Conservation (phyloP, 2,888 invertebrate genomes). For the Rhagophthalmus giganteus region DNA sequence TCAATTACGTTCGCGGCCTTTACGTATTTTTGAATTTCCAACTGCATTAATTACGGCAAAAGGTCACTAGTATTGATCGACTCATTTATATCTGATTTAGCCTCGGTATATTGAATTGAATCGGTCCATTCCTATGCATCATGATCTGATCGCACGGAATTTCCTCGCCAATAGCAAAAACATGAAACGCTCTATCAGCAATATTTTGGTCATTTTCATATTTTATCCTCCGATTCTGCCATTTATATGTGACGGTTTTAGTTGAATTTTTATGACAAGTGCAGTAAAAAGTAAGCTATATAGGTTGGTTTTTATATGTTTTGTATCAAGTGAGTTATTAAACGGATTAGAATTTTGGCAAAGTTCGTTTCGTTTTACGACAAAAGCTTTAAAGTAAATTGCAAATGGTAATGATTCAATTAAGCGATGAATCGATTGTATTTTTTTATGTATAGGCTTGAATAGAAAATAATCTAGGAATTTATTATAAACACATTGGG, state of each 20-base stretch:
- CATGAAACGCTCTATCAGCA: slow-evolving; percentile 25
- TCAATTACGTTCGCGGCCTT: not conserved
- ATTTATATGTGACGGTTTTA: slow-evolving; percentile 15
- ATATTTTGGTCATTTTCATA: slow-evolving; percentile 31
- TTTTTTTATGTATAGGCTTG: too few relatives aligned
- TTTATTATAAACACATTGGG: too few relatives aligned
- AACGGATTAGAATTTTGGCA: too few relatives aligned
- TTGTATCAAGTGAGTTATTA: too few relatives aligned
- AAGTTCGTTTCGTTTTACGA: too few relatives aligned
- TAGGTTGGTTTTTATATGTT: not conserved
- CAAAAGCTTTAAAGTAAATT: too few relatives aligned
- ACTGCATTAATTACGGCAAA: slow-evolving; percentile 3
- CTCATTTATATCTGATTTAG: slow-evolving; percentile 16
- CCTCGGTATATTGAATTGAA: slow-evolving; percentile 12
- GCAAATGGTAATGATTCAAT: too few relatives aligned
- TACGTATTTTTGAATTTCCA: slow-evolving; percentile 1
- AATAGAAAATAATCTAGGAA: too few relatives aligned
- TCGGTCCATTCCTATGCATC: slow-evolving; percentile 10
- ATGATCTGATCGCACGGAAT: slow-evolving; percentile 3
- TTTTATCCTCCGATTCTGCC: slow-evolving; percentile 19
- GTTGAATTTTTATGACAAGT: slow-evolving; percentile 22
- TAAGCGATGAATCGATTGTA: too few relatives aligned
- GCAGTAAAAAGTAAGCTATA: slow-evolving; percentile 25
- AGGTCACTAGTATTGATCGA: not conserved
- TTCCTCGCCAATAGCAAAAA: slow-evolving; percentile 19